Evolutionary conservation across 1,140 invertebrate species (phyloP).

Genomic region (Vanessa tameamea): DNA sequence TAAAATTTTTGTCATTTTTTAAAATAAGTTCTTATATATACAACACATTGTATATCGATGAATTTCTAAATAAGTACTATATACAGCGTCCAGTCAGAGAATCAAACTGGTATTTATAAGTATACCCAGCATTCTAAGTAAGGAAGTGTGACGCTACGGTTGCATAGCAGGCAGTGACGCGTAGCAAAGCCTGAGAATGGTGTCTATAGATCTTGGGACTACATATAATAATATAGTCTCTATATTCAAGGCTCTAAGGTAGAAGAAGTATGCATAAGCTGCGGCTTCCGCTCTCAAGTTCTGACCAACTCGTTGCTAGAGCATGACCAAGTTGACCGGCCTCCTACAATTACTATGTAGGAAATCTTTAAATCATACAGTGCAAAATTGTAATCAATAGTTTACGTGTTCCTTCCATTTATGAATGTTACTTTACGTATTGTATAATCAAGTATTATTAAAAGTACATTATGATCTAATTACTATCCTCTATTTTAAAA

Average conservation of each 20-base stretch:
- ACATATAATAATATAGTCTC: conserved; percentile 24
- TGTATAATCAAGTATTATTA: not conserved
- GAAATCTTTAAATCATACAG: conserved; percentile 12
- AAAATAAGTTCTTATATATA: not conserved
- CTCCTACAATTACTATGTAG: conserved; percentile 36
- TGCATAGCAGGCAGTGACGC: conserved; percentile 49
- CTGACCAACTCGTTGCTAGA: conserved; percentile 43
- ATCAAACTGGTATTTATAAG: conserved; percentile 29
- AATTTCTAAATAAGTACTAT: not conserved
- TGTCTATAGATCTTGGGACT: conserved; percentile 41
- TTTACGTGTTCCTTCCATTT: not conserved
- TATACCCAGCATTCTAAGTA: conserved; percentile 36
- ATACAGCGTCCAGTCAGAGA: conserved; percentile 12
- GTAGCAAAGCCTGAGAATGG: conserved; percentile 57
- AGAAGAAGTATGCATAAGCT: not conserved
- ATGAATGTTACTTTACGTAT: not conserved
- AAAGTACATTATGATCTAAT: not conserved
- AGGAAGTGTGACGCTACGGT: conserved; percentile 46
- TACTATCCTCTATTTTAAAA: no score
- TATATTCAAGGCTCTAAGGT: conserved; percentile 27
- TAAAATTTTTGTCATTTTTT: no score
- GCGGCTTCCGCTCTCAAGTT: conserved; percentile 33
- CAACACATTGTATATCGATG: not conserved
- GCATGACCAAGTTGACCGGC: conserved; percentile 50
- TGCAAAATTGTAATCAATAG: conserved; percentile 4